phyloP scores from a whole-genome alignment of 2,113 vertebrate species.

The Cricetomys ansorgei region DNA sequence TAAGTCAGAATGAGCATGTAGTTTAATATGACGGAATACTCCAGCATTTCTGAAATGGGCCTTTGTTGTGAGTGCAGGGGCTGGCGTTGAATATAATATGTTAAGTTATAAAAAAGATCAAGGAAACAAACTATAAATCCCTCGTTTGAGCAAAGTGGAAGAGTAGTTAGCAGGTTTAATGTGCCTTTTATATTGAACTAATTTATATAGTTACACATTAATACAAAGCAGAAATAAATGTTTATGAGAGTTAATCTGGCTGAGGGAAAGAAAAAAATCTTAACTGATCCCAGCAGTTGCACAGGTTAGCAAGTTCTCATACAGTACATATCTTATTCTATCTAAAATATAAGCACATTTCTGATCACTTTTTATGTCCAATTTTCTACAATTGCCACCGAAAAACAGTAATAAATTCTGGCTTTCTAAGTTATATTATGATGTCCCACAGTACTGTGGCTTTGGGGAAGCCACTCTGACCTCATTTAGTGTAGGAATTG shows the following conservation, averaged over 20 bases:
- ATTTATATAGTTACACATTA: slow-evolving; percentile 65
- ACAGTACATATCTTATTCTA: slow-evolving; percentile 31
- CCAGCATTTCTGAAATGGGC: neutral
- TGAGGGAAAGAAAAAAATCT: neutral
- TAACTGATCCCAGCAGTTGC: slow-evolving; percentile 66
- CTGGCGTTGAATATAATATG: neutral
- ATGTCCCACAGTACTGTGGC: neutral
- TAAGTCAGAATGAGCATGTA: neutral
- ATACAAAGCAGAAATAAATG: slow-evolving; percentile 71
- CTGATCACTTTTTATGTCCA: slow-evolving; percentile 28
- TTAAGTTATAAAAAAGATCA: slow-evolving; percentile 28
- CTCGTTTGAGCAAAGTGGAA: neutral
- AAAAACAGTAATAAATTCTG: slow-evolving; percentile 48
- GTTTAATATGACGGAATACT: neutral
- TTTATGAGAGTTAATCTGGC: slow-evolving; percentile 34
- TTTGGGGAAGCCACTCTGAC: neutral
- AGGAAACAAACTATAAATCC: slow-evolving; percentile 43
- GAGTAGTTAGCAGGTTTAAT: slow-evolving; percentile 65
- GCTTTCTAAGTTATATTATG: neutral
- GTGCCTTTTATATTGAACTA: slow-evolving; percentile 81
- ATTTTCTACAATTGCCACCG: neutral
- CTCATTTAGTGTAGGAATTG: neutral
- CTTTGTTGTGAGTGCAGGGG: neutral
- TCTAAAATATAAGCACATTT: slow-evolving; percentile 37
- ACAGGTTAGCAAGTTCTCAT: slow-evolving; percentile 26